These are phyloP conservation scores for Ridgeia piscesae DNA, from an alignment of 1,140 invertebrate species.

Conservation along the genomic window DNA sequence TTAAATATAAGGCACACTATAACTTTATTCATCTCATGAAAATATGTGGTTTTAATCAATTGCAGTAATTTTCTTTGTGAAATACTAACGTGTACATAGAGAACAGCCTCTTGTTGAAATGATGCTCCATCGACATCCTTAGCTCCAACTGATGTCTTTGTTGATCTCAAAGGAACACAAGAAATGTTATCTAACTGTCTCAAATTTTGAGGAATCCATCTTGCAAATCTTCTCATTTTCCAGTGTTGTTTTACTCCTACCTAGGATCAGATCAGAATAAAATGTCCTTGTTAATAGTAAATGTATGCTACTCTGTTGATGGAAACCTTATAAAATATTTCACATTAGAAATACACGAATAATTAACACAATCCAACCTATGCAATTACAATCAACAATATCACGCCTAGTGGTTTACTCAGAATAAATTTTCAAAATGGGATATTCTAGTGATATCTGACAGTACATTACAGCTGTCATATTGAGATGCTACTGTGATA, in stretches of 20 bases:
- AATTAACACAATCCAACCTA: too few relatives aligned
- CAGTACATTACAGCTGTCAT: too few relatives aligned
- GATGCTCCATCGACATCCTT: neutral
- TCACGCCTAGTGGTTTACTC: too few relatives aligned
- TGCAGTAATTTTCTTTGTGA: neutral
- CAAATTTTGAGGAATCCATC: neutral
- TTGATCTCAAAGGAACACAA: neutral
- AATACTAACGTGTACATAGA: conserved; percentile 1
- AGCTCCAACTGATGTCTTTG: neutral
- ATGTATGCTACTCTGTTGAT: too few relatives aligned
- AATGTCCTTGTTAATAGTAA: neutral
- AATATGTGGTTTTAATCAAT: neutral
- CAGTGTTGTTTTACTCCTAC: conserved; percentile 25
- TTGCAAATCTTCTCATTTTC: neutral
- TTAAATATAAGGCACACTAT: too few relatives aligned
- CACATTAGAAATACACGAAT: too few relatives aligned
- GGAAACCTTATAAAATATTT: too few relatives aligned
- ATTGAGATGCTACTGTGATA: too few relatives aligned
- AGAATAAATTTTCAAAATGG: too few relatives aligned
- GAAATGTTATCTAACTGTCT: neutral
- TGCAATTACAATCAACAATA: too few relatives aligned
- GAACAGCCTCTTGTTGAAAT: neutral
- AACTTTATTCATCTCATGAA: too few relatives aligned
- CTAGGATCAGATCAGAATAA: neutral
- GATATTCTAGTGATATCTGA: too few relatives aligned